These are phyloP conservation scores for Cavia aperea DNA, from an alignment of 2,113 vertebrate species.

Conservation along the genomic window DNA sequence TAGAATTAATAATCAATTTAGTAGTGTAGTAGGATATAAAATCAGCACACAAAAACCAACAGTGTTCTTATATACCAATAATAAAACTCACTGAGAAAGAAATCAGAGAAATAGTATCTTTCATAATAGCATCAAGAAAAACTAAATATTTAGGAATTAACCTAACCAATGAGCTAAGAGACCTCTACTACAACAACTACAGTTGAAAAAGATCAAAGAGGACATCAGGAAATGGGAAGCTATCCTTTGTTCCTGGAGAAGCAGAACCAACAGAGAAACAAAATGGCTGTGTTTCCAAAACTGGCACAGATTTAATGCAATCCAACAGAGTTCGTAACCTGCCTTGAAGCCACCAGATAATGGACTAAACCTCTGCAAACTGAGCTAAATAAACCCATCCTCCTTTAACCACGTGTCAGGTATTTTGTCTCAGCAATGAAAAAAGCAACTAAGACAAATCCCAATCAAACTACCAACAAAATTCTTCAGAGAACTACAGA, in stretches of 20 bases:
- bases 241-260: neutral
- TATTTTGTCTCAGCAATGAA: neutral
- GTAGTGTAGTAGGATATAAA: neutral
- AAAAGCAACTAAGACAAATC: neutral
- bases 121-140: neutral
- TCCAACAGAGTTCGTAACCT: neutral
- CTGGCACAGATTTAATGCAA: neutral
- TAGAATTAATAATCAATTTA: neutral
- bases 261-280: neutral
- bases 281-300: neutral
- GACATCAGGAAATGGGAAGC: neutral
- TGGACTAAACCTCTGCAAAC: neutral
- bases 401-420: neutral
- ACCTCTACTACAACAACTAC: neutral
- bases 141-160: neutral
- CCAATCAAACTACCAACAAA: neutral
- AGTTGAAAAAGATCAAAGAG: neutral
- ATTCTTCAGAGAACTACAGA: neutral
- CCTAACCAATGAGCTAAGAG: neutral
- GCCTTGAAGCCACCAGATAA: neutral
- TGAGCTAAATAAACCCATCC: neutral
- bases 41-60: neutral
- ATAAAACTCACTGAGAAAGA: neutral
- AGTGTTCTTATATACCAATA: neutral
- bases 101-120: neutral